phyloP scores from a whole-genome alignment of 2,888 invertebrate genomes.

The Auanema freiburgensis region DNA sequence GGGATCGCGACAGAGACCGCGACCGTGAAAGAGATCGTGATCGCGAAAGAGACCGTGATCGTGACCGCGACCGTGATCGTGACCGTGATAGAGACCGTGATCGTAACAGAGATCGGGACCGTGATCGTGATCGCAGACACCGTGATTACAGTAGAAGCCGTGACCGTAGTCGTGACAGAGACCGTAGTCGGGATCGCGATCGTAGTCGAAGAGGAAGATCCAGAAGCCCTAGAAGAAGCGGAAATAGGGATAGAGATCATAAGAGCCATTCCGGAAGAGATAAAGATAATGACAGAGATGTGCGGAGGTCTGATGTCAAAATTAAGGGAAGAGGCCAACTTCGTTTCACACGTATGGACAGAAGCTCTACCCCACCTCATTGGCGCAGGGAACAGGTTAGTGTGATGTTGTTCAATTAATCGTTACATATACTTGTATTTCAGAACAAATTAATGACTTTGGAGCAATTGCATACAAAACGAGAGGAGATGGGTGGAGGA shows the following conservation, averaged over 20 bases:
- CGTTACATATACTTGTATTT: not conserved
- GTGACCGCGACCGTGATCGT: conserved; percentile 1
- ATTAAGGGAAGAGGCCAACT: conserved; percentile 17
- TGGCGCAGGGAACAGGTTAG: conserved; percentile 14
- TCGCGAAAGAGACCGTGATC: not conserved
- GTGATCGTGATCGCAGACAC: conserved; percentile 4
- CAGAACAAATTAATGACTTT: conserved; percentile 11
- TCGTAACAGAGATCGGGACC: conserved; percentile 4
- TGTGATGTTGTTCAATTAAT: not conserved
- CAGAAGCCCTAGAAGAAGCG: conserved; percentile 2
- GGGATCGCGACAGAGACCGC: not conserved
- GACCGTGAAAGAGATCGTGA: not conserved
- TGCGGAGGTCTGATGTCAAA: conserved; percentile 10
- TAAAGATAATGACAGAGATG: conserved; percentile 4
- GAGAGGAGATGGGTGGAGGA: conserved; percentile 4
- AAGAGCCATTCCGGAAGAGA: not conserved
- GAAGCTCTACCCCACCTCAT: conserved; percentile 20
- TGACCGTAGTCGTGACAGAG: conserved; percentile 8
- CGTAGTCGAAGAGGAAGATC: not conserved
- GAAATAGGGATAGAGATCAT: not conserved
- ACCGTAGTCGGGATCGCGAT: conserved; percentile 5
- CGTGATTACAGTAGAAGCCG: not conserved
- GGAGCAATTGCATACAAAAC: conserved; percentile 16
- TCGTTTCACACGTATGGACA: conserved; percentile 15
- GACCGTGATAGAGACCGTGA: conserved; percentile 4